A percentile compares a stretch with the other conserved stretches of the same genome.
Conservation (phyloP, 2,797 vertebrate genomes). For the Orientallactaga sibirica region DNA sequence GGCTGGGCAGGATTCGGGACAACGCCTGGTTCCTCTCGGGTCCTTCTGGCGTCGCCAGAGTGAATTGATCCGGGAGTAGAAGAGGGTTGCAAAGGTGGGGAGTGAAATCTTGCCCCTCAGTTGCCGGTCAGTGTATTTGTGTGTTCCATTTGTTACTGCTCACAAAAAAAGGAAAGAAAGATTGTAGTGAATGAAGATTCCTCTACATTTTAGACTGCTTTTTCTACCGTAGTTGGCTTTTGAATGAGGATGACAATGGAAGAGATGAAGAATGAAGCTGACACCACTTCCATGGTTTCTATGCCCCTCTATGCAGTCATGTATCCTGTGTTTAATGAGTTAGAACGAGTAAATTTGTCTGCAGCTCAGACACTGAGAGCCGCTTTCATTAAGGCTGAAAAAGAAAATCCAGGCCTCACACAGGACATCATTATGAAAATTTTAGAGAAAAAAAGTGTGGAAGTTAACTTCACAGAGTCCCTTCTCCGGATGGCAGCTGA, state of each 20-base stretch:
- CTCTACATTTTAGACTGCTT: no score
- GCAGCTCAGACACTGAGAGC: no score
- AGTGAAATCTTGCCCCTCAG: conserved; percentile 75
- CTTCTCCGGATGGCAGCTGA: conserved; percentile 96
- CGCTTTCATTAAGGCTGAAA: conserved; percentile 91
- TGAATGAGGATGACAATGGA: no score
- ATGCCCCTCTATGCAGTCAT: no score
- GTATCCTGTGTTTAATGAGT: no score
- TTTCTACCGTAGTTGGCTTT: no score
- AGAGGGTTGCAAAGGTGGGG: conserved; percentile 81
- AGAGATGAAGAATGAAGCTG: no score
- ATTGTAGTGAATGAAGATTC: no score
- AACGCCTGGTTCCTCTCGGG: conserved; percentile 90
- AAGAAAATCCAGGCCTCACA: conserved; percentile 95
- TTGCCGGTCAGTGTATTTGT: conserved; percentile 47
- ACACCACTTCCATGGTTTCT: no score
- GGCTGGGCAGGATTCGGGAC: conserved; percentile 89
- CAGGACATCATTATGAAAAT: conserved; percentile 96
- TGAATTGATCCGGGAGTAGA: conserved; percentile 83
- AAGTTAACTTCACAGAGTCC: conserved; percentile 94
- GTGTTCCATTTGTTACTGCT: no score
- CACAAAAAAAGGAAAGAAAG: no score
- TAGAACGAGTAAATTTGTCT: no score
- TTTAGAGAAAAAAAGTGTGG: conserved; percentile 95
- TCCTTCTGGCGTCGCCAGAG: conserved; percentile 88